Evolutionary conservation across 2,888 invertebrate genomes (phyloP).

Genomic region (Lottia scabra): DNA sequence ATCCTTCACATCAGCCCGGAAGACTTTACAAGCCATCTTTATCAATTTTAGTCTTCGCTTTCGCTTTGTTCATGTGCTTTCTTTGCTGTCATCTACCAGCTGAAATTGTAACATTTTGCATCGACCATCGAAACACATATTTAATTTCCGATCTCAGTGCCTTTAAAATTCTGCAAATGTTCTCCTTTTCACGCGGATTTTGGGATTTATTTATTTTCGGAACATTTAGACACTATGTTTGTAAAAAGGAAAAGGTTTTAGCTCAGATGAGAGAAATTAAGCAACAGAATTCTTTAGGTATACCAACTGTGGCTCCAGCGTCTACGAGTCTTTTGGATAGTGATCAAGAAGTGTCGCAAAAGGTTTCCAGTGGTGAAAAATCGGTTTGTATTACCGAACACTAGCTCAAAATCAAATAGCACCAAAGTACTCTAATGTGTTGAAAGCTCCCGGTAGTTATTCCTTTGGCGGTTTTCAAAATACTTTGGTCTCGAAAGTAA

Average conservation of each 20-base stretch:
- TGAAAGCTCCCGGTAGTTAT: too few relatives aligned
- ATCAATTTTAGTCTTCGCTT: constrained; percentile 34
- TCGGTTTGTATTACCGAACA: neutral
- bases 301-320: constrained; percentile 21
- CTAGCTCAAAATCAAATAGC: too few relatives aligned
- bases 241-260: constrained; percentile 38
- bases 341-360: constrained; percentile 20
- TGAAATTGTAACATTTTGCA: constrained; percentile 46
- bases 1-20: constrained; percentile 26
- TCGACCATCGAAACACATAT: constrained; percentile 25
- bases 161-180: constrained; percentile 20
- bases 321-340: constrained; percentile 36
- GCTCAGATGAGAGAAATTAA: constrained; percentile 32
- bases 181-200: constrained; percentile 44
- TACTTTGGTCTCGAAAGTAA: too few relatives aligned
- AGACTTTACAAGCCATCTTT: constrained; percentile 31
- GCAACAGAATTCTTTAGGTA: constrained; percentile 23
- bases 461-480: too few relatives aligned
- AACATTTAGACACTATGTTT: constrained; percentile 57
- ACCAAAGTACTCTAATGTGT: too few relatives aligned
- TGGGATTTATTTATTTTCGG: constrained; percentile 55
- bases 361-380: constrained; percentile 15
- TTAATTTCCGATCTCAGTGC: constrained; percentile 15
- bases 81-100: constrained; percentile 37
- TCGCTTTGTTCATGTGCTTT: constrained; percentile 34